These are phyloP conservation scores for Heterochromis multidens DNA, from an alignment of 2,113 vertebrate genomes.

Conservation along the genomic window DNA sequence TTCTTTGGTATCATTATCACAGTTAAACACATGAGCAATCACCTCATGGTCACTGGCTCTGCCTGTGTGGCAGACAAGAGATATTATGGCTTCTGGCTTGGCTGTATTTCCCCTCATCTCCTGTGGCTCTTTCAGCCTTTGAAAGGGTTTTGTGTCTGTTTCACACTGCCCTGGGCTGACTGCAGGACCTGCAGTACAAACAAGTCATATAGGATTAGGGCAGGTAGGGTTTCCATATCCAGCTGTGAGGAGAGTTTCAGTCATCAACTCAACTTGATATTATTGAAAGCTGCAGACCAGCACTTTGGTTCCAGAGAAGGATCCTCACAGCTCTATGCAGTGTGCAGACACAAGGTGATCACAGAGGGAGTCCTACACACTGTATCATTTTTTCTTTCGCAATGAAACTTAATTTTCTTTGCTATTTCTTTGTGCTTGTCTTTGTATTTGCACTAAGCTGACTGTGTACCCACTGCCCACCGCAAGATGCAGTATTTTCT, in stretches of 20 bases:
- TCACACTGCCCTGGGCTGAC: constrained; percentile 72
- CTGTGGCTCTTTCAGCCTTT: constrained; percentile 73
- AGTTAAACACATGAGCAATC: constrained; percentile 42
- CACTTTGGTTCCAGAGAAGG: constrained; percentile 42
- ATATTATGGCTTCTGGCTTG: constrained; percentile 67
- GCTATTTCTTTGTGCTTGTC: constrained; percentile 64
- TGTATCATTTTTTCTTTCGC: constrained; percentile 59
- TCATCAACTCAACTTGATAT: constrained; percentile 12
- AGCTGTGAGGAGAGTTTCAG: constrained; percentile 28
- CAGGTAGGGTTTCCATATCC: constrained; percentile 35
- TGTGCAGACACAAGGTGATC: constrained; percentile 76
- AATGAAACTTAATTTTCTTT: constrained; percentile 57
- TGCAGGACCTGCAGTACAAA: constrained; percentile 61
- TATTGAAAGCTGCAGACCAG: constrained; percentile 23
- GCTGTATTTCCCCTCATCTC: constrained; percentile 64
- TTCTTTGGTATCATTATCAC: constrained; percentile 43
- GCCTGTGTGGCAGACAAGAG: constrained; percentile 54
- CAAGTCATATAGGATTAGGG: constrained; percentile 29
- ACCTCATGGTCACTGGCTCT: constrained; percentile 52
- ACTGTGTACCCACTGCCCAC: constrained; percentile 65
- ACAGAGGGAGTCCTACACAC: constrained; percentile 48
- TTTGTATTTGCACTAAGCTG: constrained; percentile 64
- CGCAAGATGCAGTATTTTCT: constrained; percentile 35
- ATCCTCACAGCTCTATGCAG: constrained; percentile 73
- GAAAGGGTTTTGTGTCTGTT: constrained; percentile 81